These are phyloP conservation scores for Scatophagus argus DNA, from an alignment of 2,113 vertebrate species.

Conservation along the genomic window DNA sequence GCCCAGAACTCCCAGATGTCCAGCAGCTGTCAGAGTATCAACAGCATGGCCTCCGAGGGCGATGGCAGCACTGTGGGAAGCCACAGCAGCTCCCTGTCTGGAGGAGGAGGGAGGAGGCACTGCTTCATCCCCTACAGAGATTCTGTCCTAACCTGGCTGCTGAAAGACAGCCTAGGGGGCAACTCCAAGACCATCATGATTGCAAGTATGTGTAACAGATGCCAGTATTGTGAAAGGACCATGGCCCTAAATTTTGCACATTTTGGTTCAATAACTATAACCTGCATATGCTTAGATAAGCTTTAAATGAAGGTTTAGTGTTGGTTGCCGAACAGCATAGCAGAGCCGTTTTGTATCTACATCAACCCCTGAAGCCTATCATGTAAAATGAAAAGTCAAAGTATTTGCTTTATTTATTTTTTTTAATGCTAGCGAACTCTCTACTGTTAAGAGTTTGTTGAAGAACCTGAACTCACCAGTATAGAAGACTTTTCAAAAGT, in stretches of 20 bases:
- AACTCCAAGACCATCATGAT: conserved; percentile 99
- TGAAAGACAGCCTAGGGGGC: conserved; percentile 97
- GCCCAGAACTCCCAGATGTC: conserved; percentile 97
- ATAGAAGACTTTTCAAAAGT: neutral
- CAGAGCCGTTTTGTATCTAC: neutral
- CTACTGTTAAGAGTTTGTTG: too few species aligned
- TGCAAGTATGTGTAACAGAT: conserved; percentile 88
- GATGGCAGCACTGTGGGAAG: conserved; percentile 84
- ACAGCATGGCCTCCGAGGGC: conserved; percentile 87
- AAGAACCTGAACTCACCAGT: neutral
- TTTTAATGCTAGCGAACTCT: neutral
- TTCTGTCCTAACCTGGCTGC: conserved; percentile 97
- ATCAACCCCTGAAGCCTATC: neutral
- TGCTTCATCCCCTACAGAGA: conserved; percentile 97
- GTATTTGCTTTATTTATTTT: too few species aligned
- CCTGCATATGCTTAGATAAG: neutral
- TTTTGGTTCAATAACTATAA: neutral
- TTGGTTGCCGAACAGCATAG: neutral
- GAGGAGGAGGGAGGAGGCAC: conserved; percentile 81
- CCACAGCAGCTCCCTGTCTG: conserved; percentile 83
- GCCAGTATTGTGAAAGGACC: neutral
- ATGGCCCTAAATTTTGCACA: too few species aligned
- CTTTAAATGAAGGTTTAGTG: neutral
- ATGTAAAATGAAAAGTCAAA: neutral
- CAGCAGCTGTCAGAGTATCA: conserved; percentile 95